Conservation (phyloP, 2,113 vertebrate species). For the Dendropsophus ebraccatus region DNA sequence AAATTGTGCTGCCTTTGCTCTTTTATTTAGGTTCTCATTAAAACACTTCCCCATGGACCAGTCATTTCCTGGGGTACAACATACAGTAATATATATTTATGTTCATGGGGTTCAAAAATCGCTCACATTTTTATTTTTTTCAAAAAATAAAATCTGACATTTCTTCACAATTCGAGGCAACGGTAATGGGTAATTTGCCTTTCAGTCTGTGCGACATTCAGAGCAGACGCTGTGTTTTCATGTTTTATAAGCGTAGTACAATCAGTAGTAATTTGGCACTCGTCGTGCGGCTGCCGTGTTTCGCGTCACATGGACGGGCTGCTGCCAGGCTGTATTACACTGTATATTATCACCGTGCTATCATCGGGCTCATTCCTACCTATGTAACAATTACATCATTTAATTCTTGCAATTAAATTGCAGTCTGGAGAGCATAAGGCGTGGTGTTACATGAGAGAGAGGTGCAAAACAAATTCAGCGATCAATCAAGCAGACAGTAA, state of each 20-base stretch:
- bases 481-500: slow-evolving; percentile 75
- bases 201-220: neutral
- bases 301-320: slow-evolving; percentile 66
- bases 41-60: neutral
- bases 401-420: slow-evolving; percentile 70
- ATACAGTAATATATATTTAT: neutral
- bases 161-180: neutral
- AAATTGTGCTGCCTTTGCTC: too few species aligned
- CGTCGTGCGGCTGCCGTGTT: slow-evolving; percentile 63
- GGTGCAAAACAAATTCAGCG: slow-evolving; percentile 75
- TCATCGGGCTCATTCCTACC: slow-evolving; percentile 72
- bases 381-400: slow-evolving; percentile 68
- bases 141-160: slow-evolving; percentile 12
- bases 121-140: neutral
- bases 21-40: too few species aligned
- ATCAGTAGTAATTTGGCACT: slow-evolving; percentile 71
- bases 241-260: slow-evolving; percentile 69
- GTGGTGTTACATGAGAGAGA: slow-evolving; percentile 70
- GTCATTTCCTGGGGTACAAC: neutral
- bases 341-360: slow-evolving; percentile 60
- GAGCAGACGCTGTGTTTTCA: slow-evolving; percentile 58
- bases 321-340: slow-evolving; percentile 61
- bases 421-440: slow-evolving; percentile 67
- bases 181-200: neutral
- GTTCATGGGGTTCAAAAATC: neutral